phyloP scores from a whole-genome alignment of 2,113 vertebrate species.

The Strigops habroptila region DNA sequence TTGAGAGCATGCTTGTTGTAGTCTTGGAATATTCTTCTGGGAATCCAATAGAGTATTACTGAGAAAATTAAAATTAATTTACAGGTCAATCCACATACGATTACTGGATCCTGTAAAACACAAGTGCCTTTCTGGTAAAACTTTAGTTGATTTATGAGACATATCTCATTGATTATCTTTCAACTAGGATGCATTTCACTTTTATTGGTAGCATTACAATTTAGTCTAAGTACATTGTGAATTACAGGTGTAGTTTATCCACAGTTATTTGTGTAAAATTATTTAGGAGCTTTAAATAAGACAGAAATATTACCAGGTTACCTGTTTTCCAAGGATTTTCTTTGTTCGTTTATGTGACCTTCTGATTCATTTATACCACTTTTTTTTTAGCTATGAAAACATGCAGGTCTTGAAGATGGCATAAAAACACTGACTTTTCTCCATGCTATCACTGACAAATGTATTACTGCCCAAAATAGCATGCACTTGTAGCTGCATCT shows the following conservation, averaged over 20 bases:
- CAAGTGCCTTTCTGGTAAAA: constrained; percentile 2
- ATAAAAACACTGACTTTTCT: neutral
- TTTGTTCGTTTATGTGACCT: neutral
- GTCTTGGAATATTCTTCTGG: neutral
- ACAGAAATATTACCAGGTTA: neutral
- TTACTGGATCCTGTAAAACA: neutral
- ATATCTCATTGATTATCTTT: neutral
- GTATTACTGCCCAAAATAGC: neutral
- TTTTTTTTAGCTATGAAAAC: neutral
- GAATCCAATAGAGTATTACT: neutral
- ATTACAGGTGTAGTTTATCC: neutral
- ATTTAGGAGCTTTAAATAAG: neutral
- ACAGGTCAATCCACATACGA: neutral
- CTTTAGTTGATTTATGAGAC: neutral
- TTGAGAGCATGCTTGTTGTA: neutral
- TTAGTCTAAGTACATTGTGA: neutral
- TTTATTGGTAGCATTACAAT: neutral
- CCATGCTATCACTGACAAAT: neutral
- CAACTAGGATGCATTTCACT: neutral
- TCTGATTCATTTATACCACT: neutral
- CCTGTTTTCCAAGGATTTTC: neutral
- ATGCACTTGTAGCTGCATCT: neutral
- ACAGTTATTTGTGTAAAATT: neutral
- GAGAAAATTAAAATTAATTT: neutral
- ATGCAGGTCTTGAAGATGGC: neutral